Base-by-base conservation (phyloP, 2,888 invertebrate genomes). In the Nudaria mundana region DNA sequence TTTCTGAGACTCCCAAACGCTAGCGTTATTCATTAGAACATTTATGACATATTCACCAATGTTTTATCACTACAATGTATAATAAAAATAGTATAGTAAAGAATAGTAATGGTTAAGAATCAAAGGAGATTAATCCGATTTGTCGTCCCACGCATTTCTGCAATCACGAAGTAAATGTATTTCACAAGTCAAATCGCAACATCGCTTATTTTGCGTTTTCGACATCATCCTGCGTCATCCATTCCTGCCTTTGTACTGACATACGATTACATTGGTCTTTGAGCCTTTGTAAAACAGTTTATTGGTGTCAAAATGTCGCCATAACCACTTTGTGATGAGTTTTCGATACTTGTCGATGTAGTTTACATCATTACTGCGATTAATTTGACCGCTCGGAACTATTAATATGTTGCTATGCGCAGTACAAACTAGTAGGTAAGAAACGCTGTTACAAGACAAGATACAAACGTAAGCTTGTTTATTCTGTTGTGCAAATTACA, bases 151-250 rank as follows among this genome's bases (percentile, higher is more conserved):
- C 87, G 81, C 79, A 74, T 80, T 81, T 76, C 79, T 79, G 83
- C 80, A 83, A 83, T 79, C 81, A 68, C 76, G 70, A 77, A 76
- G 72, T 69, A 73, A 62, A 81, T 76, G 72, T 81, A 76, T 87
- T 87, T 81, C 86, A 80, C 76, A 87, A 87, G 77, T 66, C 71
- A 66, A 80, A 85, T 82, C 84, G 86, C 88, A 86, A 84, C 83
- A 76, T 83, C 76, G 82, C 77, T 82, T 83, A 86, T 83, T 87
- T 85, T 71, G 71, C 82, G 81, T 88, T 88, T 82, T 88, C 87
- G 88, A 86, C 86, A 88, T 73, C 73, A 71, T 77, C 77, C 83
- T 80, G 77, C 83, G 85, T 85, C 86, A 85, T 78, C 78, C 76
- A 71, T 79, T 80, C 76, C 76, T 71, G 64, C 66, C 69, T 71